phyloP scores from a whole-genome alignment of 64 coral and sea anemone species.

The Pocillopora damicornis region DNA sequence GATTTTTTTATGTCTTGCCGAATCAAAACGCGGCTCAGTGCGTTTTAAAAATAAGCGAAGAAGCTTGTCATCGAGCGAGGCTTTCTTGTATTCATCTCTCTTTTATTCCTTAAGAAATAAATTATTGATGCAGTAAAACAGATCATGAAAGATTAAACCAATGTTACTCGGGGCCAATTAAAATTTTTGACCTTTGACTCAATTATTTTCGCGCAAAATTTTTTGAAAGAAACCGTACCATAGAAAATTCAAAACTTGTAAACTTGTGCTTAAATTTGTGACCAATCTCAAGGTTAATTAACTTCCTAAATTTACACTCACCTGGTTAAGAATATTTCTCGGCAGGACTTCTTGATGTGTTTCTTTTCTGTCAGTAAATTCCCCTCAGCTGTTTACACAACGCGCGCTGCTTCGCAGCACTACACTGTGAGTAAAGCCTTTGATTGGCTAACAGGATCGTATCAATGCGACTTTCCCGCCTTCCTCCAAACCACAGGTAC shows the following conservation, averaged over 20 bases:
- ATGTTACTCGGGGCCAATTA: neutral
- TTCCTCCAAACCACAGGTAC: neutral
- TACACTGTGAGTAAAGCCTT: conserved; percentile 4
- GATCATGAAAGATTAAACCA: neutral
- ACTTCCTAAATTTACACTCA: neutral
- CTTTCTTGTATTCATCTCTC: neutral
- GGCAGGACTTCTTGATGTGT: neutral
- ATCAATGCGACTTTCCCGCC: conserved; percentile 46
- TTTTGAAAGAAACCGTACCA: neutral
- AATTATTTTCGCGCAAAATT: neutral
- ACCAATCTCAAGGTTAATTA: neutral
- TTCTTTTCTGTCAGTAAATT: neutral
- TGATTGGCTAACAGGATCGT: conserved; percentile 41
- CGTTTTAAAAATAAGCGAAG: neutral
- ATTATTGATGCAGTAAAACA: conserved; percentile 15
- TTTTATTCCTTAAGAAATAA: neutral
- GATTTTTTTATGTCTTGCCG: neutral
- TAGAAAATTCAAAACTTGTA: neutral
- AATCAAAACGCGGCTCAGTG: neutral
- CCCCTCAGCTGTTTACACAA: neutral
- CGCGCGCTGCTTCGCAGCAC: neutral
- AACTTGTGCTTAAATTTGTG: neutral
- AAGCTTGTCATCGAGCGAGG: neutral
- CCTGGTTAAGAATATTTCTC: conserved; percentile 22
- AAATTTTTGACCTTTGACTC: neutral